Conservation (phyloP, 2,888 invertebrate genomes). For the Pyrochroa serraticornis region DNA sequence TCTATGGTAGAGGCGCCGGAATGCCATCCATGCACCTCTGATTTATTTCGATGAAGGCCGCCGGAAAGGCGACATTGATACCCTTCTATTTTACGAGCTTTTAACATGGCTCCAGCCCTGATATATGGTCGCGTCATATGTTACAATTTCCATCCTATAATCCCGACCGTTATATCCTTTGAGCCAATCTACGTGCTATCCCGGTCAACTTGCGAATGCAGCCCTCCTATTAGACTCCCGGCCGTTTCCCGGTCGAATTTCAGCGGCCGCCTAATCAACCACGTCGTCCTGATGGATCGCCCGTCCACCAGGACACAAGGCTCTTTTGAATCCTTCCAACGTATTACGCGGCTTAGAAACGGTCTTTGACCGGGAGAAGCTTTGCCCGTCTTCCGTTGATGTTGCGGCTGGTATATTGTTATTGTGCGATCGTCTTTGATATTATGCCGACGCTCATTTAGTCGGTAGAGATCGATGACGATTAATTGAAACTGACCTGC, state of each 20-base stretch:
- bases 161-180: constrained; percentile 37
- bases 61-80: constrained; percentile 10
- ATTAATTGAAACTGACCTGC: constrained; percentile 20
- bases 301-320: constrained; percentile 32
- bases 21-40: too few relatives aligned
- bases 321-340: constrained; percentile 30
- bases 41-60: constrained; percentile 7
- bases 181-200: constrained; percentile 41
- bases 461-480: constrained; percentile 2
- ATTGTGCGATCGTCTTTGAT: background rate
- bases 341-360: constrained; percentile 12
- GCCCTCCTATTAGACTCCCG: constrained; percentile 22
- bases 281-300: constrained; percentile 43
- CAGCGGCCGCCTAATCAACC: constrained; percentile 42
- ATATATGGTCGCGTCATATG: constrained; percentile 23
- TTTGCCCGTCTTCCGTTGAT: too few relatives aligned
- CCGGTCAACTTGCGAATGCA: constrained; percentile 12
- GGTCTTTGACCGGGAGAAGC: background rate
- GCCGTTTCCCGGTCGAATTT: constrained; percentile 25
- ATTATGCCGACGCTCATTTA: background rate
- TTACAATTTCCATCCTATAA: constrained; percentile 40
- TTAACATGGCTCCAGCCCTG: constrained; percentile 8
- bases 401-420: background rate
- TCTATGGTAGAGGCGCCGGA: too few relatives aligned
- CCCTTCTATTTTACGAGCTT: constrained; percentile 14